phyloP scores from a whole-genome alignment of 2,113 vertebrate genomes.

The Prunella fulvescens region DNA sequence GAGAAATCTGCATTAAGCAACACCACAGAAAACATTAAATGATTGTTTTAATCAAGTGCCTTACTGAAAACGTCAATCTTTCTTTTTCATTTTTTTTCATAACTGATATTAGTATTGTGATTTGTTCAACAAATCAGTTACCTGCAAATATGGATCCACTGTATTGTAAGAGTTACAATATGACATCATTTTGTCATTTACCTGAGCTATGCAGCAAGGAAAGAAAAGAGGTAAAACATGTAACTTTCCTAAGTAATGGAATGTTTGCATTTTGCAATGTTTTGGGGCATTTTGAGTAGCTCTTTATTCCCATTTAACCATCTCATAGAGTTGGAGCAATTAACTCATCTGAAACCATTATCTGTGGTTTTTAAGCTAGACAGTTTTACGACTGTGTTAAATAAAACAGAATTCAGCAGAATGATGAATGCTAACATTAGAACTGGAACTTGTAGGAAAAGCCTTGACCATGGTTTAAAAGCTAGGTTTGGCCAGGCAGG shows the following conservation, averaged over 20 bases:
- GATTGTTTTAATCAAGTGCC: neutral
- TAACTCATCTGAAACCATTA: neutral
- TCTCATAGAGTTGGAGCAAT: neutral
- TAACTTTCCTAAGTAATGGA: neutral
- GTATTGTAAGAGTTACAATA: neutral
- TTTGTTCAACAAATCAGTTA: neutral
- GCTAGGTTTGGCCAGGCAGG: neutral
- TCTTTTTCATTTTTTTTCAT: neutral
- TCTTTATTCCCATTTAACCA: neutral
- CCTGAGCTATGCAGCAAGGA: neutral
- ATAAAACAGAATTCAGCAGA: neutral
- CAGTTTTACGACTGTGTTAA: rapidly evolving
- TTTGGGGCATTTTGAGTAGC: neutral
- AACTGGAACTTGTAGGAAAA: neutral
- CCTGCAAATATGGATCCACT: neutral
- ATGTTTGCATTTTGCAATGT: neutral
- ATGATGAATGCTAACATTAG: neutral
- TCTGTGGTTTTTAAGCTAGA: neutral
- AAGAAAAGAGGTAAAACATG: neutral
- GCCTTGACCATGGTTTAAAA: neutral
- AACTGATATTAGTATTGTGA: neutral
- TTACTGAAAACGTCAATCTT: neutral
- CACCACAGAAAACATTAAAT: neutral
- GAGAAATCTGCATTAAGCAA: neutral
- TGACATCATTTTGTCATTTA: neutral